phyloP scores from a whole-genome alignment of 2,113 vertebrate species.

The Barbus barbus region DNA sequence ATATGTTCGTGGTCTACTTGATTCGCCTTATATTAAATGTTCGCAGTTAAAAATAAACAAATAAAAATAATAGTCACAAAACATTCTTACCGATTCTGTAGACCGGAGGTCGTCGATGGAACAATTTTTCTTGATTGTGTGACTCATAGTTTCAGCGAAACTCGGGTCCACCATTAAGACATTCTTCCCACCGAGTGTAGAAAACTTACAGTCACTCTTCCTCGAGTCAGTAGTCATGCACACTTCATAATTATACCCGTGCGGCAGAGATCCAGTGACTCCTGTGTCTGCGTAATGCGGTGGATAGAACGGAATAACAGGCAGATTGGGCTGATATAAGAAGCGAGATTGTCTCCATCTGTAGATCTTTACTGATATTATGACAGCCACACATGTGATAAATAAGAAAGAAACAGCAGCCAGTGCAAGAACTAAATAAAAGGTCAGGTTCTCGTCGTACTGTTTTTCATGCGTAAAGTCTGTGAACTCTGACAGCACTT shows the following conservation, averaged over 20 bases:
- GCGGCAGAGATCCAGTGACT: conserved; percentile 1
- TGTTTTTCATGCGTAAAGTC: neutral
- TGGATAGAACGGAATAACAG: conserved; percentile 7
- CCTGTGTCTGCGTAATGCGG: conserved; percentile 17
- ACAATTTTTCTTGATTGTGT: neutral
- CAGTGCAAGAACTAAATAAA: neutral
- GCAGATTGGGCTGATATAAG: neutral
- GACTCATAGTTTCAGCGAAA: conserved; percentile 31
- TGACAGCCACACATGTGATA: neutral
- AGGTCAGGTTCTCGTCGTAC: neutral
- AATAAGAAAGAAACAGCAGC: conserved; percentile 7
- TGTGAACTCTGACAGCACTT: conserved; percentile 32
- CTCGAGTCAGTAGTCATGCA: conserved; percentile 12
- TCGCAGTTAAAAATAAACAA: too few species aligned
- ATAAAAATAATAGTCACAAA: neutral
- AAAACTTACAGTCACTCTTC: conserved; percentile 24
- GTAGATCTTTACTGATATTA: neutral
- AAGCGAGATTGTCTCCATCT: conserved; percentile 8
- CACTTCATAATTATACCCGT: conserved; percentile 25
- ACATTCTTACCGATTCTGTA: conserved; percentile 28
- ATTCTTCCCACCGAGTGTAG: neutral
- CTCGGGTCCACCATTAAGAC: neutral
- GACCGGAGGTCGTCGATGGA: neutral
- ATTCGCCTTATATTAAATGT: neutral
- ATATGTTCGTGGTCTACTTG: neutral